Percentiles rank a stretch among this genome's conserved stretches.
phyloP scores from a whole-genome alignment of 2,113 vertebrate genomes.

The Bos indicus region DNA sequence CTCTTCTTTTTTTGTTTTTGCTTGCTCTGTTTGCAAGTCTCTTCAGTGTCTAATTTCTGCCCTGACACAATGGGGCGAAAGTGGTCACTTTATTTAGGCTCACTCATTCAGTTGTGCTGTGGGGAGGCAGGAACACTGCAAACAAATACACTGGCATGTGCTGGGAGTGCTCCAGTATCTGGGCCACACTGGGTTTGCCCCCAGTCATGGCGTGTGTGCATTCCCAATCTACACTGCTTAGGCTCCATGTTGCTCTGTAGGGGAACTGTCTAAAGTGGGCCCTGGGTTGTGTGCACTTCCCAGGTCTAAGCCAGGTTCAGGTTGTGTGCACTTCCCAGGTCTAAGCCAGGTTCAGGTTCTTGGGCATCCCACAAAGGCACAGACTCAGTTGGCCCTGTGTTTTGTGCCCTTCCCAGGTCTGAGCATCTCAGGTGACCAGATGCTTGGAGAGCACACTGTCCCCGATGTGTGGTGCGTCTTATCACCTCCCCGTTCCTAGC shows the following conservation, averaged over 20 bases:
- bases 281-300: not conserved
- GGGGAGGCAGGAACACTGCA: not conserved
- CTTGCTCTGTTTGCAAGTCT: not conserved
- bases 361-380: not conserved
- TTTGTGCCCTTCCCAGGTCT: not conserved
- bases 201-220: not conserved
- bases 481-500: not conserved
- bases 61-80: not conserved
- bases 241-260: not conserved
- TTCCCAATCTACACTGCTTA: not conserved
- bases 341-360: not conserved
- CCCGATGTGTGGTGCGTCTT: rapidly evolving
- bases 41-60: not conserved
- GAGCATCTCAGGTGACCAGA: not conserved
- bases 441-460: rapidly evolving
- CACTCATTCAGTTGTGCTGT: not conserved
- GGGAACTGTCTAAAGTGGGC: not conserved
- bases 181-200: not conserved
- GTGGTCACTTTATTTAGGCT: not conserved
- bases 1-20: not conserved
- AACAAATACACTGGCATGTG: not conserved
- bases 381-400: not conserved
- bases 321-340: not conserved
- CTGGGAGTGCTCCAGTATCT: not conserved
- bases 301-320: not conserved